phyloP scores from a whole-genome alignment of 2,113 vertebrate genomes.

The Oophaga pumilio region DNA sequence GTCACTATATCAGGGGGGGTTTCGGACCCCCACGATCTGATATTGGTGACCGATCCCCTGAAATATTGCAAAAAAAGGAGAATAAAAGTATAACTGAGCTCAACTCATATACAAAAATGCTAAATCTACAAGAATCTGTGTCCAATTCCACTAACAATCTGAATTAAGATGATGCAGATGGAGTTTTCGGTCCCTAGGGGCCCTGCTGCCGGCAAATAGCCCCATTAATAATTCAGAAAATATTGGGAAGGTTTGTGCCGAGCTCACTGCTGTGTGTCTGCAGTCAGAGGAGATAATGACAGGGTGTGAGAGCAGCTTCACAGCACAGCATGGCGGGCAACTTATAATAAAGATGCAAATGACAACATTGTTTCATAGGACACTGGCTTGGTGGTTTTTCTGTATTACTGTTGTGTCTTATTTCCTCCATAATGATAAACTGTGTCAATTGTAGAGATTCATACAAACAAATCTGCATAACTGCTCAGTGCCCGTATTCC shows the following conservation, averaged over 20 bases:
- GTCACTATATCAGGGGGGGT: too few species aligned
- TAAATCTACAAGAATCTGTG: not conserved
- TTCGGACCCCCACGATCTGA: too few species aligned
- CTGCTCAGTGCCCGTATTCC: too few species aligned
- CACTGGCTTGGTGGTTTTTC: not conserved
- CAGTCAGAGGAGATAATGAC: not conserved
- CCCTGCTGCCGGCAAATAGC: not conserved
- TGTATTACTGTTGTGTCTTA: not conserved
- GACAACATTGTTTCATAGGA: not conserved
- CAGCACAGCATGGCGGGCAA: constrained; percentile 1
- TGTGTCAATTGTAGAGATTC: too few species aligned
- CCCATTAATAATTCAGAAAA: constrained; percentile 21
- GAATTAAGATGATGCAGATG: not conserved
- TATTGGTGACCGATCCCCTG: too few species aligned
- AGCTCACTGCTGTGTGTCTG: not conserved
- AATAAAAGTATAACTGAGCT: not conserved
- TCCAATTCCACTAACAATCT: not conserved
- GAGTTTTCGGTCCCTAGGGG: not conserved
- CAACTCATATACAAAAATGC: not conserved
- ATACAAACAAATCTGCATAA: too few species aligned
- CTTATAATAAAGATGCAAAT: not conserved
- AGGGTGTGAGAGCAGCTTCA: not conserved
- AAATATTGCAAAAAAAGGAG: too few species aligned
- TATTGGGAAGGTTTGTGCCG: constrained; percentile 15
- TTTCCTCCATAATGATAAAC: not conserved